Base-by-base conservation (phyloP, 2,797 vertebrate species). In the Lepus oiostolus region DNA sequence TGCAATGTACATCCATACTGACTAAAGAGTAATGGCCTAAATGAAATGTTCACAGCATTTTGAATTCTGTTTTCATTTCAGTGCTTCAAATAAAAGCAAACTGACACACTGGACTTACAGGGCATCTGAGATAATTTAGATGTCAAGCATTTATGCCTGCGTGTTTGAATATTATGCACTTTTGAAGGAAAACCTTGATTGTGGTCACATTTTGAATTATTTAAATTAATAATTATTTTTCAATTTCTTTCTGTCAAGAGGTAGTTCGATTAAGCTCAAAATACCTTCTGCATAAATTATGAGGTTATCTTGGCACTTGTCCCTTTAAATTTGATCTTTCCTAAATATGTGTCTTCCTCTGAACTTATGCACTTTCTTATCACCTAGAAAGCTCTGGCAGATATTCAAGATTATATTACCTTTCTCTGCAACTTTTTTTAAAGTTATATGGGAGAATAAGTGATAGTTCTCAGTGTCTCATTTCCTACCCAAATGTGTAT, bases 31-130 rank as follows among this genome's bases (percentile, higher is more conserved):
- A 90, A 84, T 54, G 42, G 13, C 4, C 1, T 95, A 22, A 72
- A 5, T 67, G 42, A 90, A 79, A 50, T 60, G 21, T 54, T 92
- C 4, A 50, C 30, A 54, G 42, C 1, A 12, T 24, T 62, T 71
- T 62, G 5, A 85, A 38, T 75, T 74, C 35, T 42, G 3, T 52
- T 89, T 67, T 76, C 50, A 74, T 21, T 5, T 21, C 11, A 21
- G 4, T 74, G 30, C 9, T 91, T 95, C 19, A 67, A 62, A 75
- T 85, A 10, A 67, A 84, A 94, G 32, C 24, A 80, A 90, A 68
- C 2, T 42, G 62, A 42, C 32, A 75, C 7, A 32, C 1, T 13
- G 54, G 50, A 13, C 0, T 88, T 14, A 70, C 4, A 72, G 21
- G 35, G 47, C 76, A 38, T 38, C 32, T 62, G 17, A 70, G 72